phyloP scores from a whole-genome alignment of 2,113 vertebrate genomes.

The Elephantulus edwardii region DNA sequence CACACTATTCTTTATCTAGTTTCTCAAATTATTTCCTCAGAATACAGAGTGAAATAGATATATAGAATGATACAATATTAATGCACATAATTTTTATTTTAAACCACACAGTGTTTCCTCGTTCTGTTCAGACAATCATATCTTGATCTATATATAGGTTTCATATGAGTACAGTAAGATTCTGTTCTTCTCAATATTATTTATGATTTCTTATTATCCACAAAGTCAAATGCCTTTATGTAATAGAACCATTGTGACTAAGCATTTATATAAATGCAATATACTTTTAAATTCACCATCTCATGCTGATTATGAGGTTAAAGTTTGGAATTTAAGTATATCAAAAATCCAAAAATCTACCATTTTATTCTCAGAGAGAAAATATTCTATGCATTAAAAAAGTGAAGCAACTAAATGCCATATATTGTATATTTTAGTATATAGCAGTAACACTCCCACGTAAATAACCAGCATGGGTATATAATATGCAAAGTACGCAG shows the following conservation, averaged over 20 bases:
- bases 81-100: too few relatives aligned
- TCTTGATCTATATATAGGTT: too few relatives aligned
- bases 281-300: conserved; percentile 43
- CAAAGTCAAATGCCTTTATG: too few relatives aligned
- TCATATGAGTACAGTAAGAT: too few relatives aligned
- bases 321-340: conserved; percentile 55
- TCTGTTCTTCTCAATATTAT: too few relatives aligned
- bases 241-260: conserved; percentile 11
- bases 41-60: too few relatives aligned
- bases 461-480: not conserved
- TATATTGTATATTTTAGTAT: not conserved
- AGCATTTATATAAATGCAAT: conserved; percentile 13
- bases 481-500: not conserved
- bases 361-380: conserved; percentile 18
- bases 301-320: not conserved
- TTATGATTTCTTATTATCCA: too few relatives aligned
- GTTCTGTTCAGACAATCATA: too few relatives aligned
- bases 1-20: too few relatives aligned
- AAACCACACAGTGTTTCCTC: too few relatives aligned
- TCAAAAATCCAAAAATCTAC: not conserved
- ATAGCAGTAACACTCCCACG: not conserved
- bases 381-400: conserved; percentile 29
- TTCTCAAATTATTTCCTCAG: too few relatives aligned
- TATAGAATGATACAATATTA: too few relatives aligned
- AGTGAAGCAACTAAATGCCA: not conserved